Base-by-base conservation (phyloP, 2,888 invertebrate species). In the Aethes cnicana region DNA sequence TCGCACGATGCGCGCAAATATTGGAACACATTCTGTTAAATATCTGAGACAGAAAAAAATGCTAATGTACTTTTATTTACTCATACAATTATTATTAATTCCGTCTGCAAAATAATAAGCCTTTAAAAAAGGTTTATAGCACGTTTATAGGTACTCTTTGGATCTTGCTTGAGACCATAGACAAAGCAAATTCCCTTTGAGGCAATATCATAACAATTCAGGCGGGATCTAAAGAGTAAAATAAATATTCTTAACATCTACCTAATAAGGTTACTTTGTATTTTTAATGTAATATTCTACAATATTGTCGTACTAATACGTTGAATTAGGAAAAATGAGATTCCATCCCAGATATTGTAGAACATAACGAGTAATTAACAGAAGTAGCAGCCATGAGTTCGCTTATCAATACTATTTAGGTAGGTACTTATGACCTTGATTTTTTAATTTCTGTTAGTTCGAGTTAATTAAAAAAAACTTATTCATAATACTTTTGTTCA, bases 291-390 rank as follows among this genome's bases (percentile, higher is more conserved):
- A 64, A 66, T 74, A 77, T 68, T 63, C 75, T 81, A 79, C 72
- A 66, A 84, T 85, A 86, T 86, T 87, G 84, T 85, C 85, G 77
- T 73, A 73, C 77, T 83, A 84, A 83, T 81, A 78, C 73, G 67
- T 75, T 72, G 68, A 74, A 69, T 37, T 68, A 72, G 71, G 62
- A 62, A n/a, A 67, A 71, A 68, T 59, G 48, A 62, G 64, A 72
- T 78, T 84, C 81, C 77, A 84, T 84, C 84, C 81, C 85, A 84
- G 86, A 85, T 81, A 83, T 76, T 71, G 74, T 77, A 79, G 77
- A 84, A 80, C 64, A 63, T 55, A 72, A 63, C 37, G 48, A 53
- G 44, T 37, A 55, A 66, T 68, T 63, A 69, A 65, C 59, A 59
- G 64, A 68, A 70, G 65, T 68, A 69, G 79, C 74, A 78, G 78